phyloP scores from a whole-genome alignment of 1,140 invertebrate genomes.

The Subanguina moxae region DNA sequence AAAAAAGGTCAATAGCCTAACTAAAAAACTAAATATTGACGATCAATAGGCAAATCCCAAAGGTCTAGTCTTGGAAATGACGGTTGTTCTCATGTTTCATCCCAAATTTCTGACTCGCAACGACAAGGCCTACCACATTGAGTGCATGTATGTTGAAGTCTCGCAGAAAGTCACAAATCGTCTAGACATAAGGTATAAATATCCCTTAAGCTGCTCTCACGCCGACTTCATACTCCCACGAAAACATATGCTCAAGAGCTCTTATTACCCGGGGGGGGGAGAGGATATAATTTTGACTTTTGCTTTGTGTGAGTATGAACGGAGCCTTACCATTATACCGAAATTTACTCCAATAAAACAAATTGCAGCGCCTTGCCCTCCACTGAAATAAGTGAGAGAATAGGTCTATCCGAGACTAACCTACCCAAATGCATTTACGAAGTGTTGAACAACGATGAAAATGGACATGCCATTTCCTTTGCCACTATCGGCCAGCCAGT shows the following conservation, averaged over 20 bases:
- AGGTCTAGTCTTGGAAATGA: constrained; percentile 39
- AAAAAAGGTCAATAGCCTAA: not conserved
- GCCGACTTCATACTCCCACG: no score
- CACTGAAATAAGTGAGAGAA: constrained; percentile 18
- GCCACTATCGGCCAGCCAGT: constrained; percentile 33
- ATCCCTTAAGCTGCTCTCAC: no score
- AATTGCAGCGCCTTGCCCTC: constrained; percentile 24
- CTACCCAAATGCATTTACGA: not conserved
- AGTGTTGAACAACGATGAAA: constrained; percentile 25
- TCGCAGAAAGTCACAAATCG: constrained; percentile 30
- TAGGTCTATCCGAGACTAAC: not conserved
- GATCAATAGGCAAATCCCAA: constrained; percentile 26
- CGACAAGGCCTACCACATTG: constrained; percentile 38
- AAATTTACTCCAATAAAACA: not conserved
- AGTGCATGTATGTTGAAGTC: constrained; percentile 38
- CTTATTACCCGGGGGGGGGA: not conserved
- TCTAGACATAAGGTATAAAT: constrained; percentile 30
- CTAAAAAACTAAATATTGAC: constrained; percentile 5
- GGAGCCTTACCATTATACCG: no score
- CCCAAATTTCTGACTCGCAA: constrained; percentile 37
- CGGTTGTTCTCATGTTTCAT: constrained; percentile 41
- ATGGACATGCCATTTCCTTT: constrained; percentile 26
- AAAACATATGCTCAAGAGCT: no score
- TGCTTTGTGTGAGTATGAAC: no score
- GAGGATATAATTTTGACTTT: not conserved